These are phyloP conservation scores for Heterochromis multidens DNA, from an alignment of 2,113 vertebrate genomes.

Conservation along the genomic window DNA sequence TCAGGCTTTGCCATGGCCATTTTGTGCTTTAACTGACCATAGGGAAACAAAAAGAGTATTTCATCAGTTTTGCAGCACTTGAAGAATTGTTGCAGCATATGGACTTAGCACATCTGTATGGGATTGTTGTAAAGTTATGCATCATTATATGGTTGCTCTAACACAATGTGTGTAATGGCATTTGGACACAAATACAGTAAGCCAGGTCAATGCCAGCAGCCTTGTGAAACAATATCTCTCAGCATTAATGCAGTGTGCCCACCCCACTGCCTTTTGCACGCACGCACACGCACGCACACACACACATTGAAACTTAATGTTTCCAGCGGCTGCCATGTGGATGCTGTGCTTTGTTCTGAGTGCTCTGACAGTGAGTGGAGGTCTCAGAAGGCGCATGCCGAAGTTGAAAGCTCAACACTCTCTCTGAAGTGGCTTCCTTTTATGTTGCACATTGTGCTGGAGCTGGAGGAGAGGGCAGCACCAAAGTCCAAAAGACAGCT, in stretches of 20 bases:
- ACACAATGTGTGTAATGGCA: not conserved
- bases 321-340: conserved; percentile 51
- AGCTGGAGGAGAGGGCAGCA: conserved; percentile 36
- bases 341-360: conserved; percentile 63
- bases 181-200: conserved; percentile 3
- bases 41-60: not conserved
- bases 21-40: not conserved
- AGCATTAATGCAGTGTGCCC: conserved; percentile 15
- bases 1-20: conserved; percentile 12
- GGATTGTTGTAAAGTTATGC: not conserved
- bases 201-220: conserved; percentile 25
- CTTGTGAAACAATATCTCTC: conserved; percentile 24
- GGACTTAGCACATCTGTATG: not conserved
- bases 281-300: not conserved
- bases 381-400: conserved; percentile 64
- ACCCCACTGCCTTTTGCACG: not conserved
- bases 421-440: conserved; percentile 74
- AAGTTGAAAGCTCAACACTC: conserved; percentile 71
- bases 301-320: conserved; percentile 19
- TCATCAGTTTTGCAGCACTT: not conserved
- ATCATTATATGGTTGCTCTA: not conserved
- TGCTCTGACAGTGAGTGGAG: conserved; percentile 65
- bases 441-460: conserved; percentile 60
- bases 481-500: conserved; percentile 30
- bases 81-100: not conserved